Evolutionary conservation across 2,888 invertebrate species (phyloP), one percentile per base, ranked within the genome.

Genomic region (Erebia palarica): DNA sequence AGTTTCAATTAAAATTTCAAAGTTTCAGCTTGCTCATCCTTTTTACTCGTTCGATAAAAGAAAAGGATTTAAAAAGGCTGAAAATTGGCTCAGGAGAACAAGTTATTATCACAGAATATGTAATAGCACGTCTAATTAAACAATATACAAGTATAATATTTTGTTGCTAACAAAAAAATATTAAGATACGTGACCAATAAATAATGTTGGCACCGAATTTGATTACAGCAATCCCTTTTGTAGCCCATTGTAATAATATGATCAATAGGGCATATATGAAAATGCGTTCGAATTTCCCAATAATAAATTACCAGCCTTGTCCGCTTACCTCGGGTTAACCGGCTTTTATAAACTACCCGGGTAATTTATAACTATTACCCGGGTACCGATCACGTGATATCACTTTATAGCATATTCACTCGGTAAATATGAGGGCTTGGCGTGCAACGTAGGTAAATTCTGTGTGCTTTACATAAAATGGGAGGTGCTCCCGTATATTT

Each of bases 351-450:
- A 93, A 93, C 91, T 92, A 92, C 90, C 90, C 87, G 81, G 84
- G 90, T 93, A 93, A 91, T 93, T 92, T 93, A 93, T 93, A 93
- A 93, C 92, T 92, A 92, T 92, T 92, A 92, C 91, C 90, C 89
- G 85, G 84, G 87, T 89, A 90, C 87, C 92, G 92, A 91, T 92
- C 92, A 92, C 89, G 91, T 90, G 91, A 91, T 92, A 92, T 92
- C 91, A 92, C 91, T 92, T 92, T 92, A 92, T 92, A 88, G 91
- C 89, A 85, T 91, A 91, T 91, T 92, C 91, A 84, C 78, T 82
- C 84, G 81, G 88, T 92, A 91, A 92, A 92, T 92, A 91, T 91
- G 91, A 90, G 87, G 87, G 86, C 83, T 81, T 82, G 82, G 78
- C 82, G 87, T 85, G 66, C 55, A 55, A 64, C 65, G 68, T 71